A percentile compares a stretch with the other conserved stretches of the same genome.
These are phyloP conservation scores for Paramuricea clavata DNA, from an alignment of 92 coral and sea anemone genomes.

Conservation along the genomic window DNA sequence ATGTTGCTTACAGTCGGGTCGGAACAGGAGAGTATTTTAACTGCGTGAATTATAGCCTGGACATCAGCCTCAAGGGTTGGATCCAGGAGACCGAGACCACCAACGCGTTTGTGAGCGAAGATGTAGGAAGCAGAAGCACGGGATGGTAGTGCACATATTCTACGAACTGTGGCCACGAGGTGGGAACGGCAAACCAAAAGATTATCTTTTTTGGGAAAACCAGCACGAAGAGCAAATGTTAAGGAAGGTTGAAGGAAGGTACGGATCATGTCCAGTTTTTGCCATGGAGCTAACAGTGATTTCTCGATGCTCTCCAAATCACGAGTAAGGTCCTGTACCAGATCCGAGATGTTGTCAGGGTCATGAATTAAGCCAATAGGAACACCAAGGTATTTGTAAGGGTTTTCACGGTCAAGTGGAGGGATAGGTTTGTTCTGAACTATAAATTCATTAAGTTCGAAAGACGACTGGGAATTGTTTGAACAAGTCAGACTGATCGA, in stretches of 20 bases:
- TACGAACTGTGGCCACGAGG: constrained; percentile 27
- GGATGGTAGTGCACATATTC: constrained; percentile 20
- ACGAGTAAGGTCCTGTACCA: neutral
- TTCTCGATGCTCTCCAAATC: constrained; percentile 24
- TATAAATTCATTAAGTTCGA: constrained; percentile 20
- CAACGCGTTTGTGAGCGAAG: constrained; percentile 48
- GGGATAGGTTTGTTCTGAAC: constrained; percentile 47
- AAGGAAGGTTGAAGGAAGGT: constrained; percentile 42
- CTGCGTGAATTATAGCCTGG: constrained; percentile 31
- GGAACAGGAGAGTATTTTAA: constrained; percentile 33
- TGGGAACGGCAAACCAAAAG: neutral
- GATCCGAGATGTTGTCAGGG: neutral
- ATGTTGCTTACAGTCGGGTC: constrained; percentile 33
- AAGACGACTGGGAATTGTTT: neutral
- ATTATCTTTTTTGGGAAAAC: neutral
- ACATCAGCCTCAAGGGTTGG: constrained; percentile 26
- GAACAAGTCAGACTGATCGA: constrained; percentile 22
- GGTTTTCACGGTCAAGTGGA: constrained; percentile 33
- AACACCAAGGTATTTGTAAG: constrained; percentile 44
- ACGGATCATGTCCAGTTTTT: constrained; percentile 49
- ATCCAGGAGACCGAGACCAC: constrained; percentile 41
- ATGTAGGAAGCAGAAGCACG: constrained; percentile 36
- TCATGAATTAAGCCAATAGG: constrained; percentile 44
- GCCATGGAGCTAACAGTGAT: constrained; percentile 53
- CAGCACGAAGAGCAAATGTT: constrained; percentile 39